phyloP scores from a whole-genome alignment of 2,888 invertebrate genomes.

The Watsonalla binaria region DNA sequence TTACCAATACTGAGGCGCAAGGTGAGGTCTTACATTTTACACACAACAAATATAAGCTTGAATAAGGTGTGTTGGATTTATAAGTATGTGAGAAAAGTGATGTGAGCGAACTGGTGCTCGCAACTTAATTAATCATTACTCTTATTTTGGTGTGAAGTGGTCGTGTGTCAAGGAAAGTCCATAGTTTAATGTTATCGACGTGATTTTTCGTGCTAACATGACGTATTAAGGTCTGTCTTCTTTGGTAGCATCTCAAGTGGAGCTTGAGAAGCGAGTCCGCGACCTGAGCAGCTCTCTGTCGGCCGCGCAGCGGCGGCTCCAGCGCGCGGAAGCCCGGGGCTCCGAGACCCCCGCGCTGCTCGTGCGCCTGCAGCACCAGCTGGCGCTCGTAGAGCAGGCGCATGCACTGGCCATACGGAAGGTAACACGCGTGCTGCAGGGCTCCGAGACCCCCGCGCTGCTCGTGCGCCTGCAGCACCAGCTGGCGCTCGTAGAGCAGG shows the following conservation, averaged over 20 bases:
- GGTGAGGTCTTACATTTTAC: conserved; percentile 26
- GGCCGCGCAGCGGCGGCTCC: conserved; percentile 80
- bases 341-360: conserved; percentile 81
- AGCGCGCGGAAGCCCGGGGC: conserved; percentile 81
- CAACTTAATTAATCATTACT: too few relatives aligned
- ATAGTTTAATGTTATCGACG: too few relatives aligned
- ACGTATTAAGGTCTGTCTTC: not conserved
- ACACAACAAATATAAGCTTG: not conserved
- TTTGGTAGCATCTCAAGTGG: conserved; percentile 51
- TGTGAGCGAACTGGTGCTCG: too few relatives aligned
- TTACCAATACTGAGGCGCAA: conserved; percentile 53
- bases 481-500: conserved; percentile 78
- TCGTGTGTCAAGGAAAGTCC: too few relatives aligned
- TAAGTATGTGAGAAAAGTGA: too few relatives aligned
- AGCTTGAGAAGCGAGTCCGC: conserved; percentile 67
- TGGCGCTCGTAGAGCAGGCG: conserved; percentile 84
- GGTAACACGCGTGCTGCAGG: conserved; percentile 57
- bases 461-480: conserved; percentile 85
- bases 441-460: conserved; percentile 79
- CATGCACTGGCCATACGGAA: conserved; percentile 83
- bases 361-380: conserved; percentile 84
- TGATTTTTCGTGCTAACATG: too few relatives aligned
- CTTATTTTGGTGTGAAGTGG: too few relatives aligned
- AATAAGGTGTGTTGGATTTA: too few relatives aligned
- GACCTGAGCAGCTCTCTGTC: conserved; percentile 82